Base-by-base conservation (phyloP, 2,113 vertebrate species). In the Coryphaenoides rupestris region DNA sequence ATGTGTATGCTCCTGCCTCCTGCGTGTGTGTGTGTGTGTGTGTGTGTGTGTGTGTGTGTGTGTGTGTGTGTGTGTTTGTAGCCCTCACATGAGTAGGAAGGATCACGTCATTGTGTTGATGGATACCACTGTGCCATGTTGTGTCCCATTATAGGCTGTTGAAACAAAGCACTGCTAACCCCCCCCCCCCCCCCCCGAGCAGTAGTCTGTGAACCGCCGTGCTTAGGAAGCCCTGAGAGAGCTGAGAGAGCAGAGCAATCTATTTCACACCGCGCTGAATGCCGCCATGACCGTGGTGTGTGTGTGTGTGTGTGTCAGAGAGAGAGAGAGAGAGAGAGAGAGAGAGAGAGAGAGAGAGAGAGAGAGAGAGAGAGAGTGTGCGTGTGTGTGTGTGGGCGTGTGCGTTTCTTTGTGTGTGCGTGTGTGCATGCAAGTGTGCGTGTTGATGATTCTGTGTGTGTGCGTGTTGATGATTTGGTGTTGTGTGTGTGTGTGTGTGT, bases 221-320 rank as follows among this genome's bases (percentile, higher is more conserved):
- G 22, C 70, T 69, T 66, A 66, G 26, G 73, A 62, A 69, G 33
- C 19, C 62, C 58, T 28, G 24, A 14, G 16, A 13, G n/a, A 63
- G 33, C 23, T 17, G 10, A 22, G 52, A 22, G 52, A 45, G 12
- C 23, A 28, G 0, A 14, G 7, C 2, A 7, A 1, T 7, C 17
- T 58, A 9, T 49, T 65, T 23, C 17, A 22, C 5, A 46, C 28
- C 0, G 9, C 45, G 59, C 19, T 2, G 5, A 5, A 28, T 40
- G 70, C 61, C 70, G 47, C 62, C 53, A 6, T 58, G 47, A 19
- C 45, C 52, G 2, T 24, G 19, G 28, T 33, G 1, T 33, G 2
- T 33, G 28, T 33, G 28, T 33, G 28, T 33, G 28, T 33, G 28
- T n/a, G n/a, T n/a, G n/a, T n/a, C n/a, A n/a, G n/a, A n/a, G n/a